phyloP scores from a whole-genome alignment of 53 echinoderm and acorn worm species.

The Echinometra lucunter region DNA sequence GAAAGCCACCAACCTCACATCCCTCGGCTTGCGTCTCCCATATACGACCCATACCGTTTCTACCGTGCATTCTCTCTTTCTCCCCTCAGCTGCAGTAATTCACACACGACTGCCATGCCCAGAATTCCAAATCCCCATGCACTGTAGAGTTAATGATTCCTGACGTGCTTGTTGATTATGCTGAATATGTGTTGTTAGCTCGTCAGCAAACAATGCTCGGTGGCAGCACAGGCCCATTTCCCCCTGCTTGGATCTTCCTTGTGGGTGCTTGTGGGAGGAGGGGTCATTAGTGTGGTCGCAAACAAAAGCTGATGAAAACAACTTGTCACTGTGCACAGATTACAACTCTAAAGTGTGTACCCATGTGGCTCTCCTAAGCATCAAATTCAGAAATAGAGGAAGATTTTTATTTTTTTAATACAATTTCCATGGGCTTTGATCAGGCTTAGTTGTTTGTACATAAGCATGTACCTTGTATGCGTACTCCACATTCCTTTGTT shows the following conservation, averaged over 20 bases:
- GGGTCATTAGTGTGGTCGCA: conserved; percentile 31
- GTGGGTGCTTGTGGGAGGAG: background rate
- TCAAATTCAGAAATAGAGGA: background rate
- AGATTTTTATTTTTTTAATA: background rate
- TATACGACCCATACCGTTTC: background rate
- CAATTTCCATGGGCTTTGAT: background rate
- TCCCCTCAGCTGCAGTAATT: conserved; percentile 19
- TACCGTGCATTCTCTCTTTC: background rate
- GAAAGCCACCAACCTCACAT: background rate
- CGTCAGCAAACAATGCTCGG: conserved; percentile 25
- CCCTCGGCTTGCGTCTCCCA: background rate
- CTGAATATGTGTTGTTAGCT: conserved; percentile 44
- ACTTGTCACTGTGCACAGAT: too few species aligned
- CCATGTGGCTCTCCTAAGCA: background rate
- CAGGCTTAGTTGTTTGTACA: background rate
- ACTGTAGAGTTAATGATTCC: conserved; percentile 43
- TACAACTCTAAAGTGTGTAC: background rate
- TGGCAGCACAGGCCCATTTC: background rate
- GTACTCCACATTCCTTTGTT: too few species aligned
- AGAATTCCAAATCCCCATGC: conserved; percentile 61
- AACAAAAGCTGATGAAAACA: conserved; percentile 20
- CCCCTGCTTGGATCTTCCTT: too few species aligned
- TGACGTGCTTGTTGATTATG: conserved; percentile 59
- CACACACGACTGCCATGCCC: conserved; percentile 57
- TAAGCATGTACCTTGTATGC: background rate